phyloP scores from a whole-genome alignment of 2,113 vertebrate species.

The Eurypyga helias region DNA sequence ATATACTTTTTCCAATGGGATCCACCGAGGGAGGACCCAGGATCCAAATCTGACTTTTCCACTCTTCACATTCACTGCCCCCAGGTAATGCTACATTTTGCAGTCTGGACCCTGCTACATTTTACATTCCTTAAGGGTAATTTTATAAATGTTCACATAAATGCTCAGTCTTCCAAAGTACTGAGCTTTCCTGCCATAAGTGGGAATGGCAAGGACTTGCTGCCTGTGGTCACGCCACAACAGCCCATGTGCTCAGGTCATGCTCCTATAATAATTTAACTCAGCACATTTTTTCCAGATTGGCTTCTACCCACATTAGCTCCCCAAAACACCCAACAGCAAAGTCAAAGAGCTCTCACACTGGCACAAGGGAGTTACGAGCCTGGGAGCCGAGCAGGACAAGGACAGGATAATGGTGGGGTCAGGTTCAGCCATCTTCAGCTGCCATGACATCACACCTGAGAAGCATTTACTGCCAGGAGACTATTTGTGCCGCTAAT shows the following conservation, averaged over 20 bases:
- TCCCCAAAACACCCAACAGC: neutral
- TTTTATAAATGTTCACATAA: neutral
- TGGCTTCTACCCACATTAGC: neutral
- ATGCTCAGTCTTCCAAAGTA: neutral
- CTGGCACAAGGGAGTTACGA: neutral
- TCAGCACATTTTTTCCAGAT: neutral
- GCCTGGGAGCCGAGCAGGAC: neutral
- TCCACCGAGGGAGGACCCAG: neutral
- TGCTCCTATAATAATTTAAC: neutral
- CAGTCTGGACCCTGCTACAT: neutral
- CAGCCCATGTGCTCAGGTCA: neutral
- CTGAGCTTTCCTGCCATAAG: neutral
- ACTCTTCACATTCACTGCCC: neutral
- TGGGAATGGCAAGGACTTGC: neutral
- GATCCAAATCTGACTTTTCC: neutral
- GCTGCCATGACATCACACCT: slow-evolving; percentile 24
- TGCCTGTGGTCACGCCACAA: neutral
- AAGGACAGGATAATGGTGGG: neutral
- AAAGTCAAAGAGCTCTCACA: neutral
- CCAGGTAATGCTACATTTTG: neutral
- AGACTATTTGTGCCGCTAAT: neutral
- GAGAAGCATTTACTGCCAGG: slow-evolving; percentile 7
- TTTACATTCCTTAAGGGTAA: neutral
- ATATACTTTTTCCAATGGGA: neutral
- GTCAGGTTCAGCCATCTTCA: neutral